phyloP scores from a whole-genome alignment of 2,113 vertebrate species.

The Psilopogon haemacephalus region DNA sequence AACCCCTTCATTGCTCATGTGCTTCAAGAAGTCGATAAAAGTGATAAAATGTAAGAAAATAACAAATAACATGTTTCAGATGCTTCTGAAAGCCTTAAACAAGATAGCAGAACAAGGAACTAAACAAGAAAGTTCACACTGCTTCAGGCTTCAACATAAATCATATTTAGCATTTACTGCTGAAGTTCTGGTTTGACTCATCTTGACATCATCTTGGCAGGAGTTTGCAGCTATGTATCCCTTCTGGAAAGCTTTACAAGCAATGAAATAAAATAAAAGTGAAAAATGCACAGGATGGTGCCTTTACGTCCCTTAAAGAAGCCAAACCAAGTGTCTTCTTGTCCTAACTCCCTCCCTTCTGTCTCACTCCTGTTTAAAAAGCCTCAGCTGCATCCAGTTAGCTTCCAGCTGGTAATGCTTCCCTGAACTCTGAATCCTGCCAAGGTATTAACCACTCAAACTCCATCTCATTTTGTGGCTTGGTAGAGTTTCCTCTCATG shows the following conservation, averaged over 20 bases:
- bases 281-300: constrained; percentile 23
- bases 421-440: background rate
- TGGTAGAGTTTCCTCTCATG: background rate
- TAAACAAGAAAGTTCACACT: background rate
- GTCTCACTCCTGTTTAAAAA: background rate
- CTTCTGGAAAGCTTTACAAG: constrained; percentile 52
- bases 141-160: constrained; percentile 10
- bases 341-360: background rate
- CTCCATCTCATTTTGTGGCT: background rate
- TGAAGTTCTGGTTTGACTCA: constrained; percentile 50
- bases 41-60: constrained; percentile 66
- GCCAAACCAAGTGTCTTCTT: constrained; percentile 9
- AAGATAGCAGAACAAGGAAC: background rate
- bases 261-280: background rate
- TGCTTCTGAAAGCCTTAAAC: constrained; percentile 5
- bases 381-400: background rate
- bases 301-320: constrained; percentile 38
- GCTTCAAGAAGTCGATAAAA: constrained; percentile 54
- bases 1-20: constrained; percentile 72
- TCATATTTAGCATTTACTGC: constrained; percentile 17
- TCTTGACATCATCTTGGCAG: constrained; percentile 50
- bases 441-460: background rate
- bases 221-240: constrained; percentile 1
- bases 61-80: background rate
- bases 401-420: constrained; percentile 11